Evolutionary conservation across 1,140 invertebrate species (phyloP).

Genomic region (Caerostris extrusa): DNA sequence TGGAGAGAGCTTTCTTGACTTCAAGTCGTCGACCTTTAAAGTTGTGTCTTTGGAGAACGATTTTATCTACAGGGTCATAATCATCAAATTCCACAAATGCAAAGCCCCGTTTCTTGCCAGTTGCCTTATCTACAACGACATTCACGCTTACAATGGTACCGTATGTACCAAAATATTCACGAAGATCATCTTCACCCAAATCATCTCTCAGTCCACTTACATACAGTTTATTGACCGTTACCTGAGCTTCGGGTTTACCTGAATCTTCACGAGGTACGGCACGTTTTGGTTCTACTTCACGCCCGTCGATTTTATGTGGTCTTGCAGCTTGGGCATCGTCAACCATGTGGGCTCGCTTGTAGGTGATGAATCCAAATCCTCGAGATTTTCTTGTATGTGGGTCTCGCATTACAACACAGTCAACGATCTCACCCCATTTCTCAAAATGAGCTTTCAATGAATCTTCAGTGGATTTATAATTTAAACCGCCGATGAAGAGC

Average conservation of each 20-base stretch:
- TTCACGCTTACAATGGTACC: slow-evolving; percentile 92
- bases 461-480: slow-evolving; percentile 97
- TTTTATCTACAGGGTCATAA: slow-evolving; percentile 97
- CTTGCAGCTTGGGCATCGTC: slow-evolving; percentile 96
- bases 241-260: slow-evolving; percentile 93
- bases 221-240: slow-evolving; percentile 97
- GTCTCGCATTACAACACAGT: slow-evolving; percentile 99
- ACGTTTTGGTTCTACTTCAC: slow-evolving; percentile 97
- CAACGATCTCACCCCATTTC: slow-evolving; percentile 98
- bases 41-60: slow-evolving; percentile 85
- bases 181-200: slow-evolving; percentile 92
- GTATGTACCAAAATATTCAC: slow-evolving; percentile 90
- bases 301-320: slow-evolving; percentile 89
- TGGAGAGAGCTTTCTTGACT: slow-evolving; percentile 83
- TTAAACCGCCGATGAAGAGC: slow-evolving; percentile 98
- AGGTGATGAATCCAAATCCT: slow-evolving; percentile 98
- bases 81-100: slow-evolving; percentile 98
- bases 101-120: slow-evolving; percentile 95
- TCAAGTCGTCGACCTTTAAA: slow-evolving; percentile 82
- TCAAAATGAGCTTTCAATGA: slow-evolving; percentile 95
- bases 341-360: slow-evolving; percentile 92
- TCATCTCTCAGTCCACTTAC: slow-evolving; percentile 94
- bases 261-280: slow-evolving; percentile 96
- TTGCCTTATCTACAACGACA: slow-evolving; percentile 92
- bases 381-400: slow-evolving; percentile 92